Evolutionary conservation across 2,888 invertebrate species (phyloP), one percentile per base, ranked within the genome.

Genomic region (Andrena bicolor): DNA sequence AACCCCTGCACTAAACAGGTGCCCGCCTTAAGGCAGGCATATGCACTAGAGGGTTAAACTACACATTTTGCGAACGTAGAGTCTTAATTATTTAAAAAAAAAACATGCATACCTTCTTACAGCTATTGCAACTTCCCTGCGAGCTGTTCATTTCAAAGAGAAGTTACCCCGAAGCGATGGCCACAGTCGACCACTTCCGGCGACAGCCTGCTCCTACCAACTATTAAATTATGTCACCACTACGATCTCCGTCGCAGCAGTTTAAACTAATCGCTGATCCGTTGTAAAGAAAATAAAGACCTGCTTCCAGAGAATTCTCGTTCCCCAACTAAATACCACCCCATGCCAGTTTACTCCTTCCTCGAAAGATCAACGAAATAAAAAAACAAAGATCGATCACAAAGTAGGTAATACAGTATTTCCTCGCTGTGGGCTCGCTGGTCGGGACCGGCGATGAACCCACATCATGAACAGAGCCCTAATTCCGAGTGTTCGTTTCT

Each of bases 71-170:
- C 41, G 13, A 41, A 16, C 41, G 0, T 4, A 41, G 41, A 16
- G 16, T 41, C 41, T 1, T 16, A 41, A 16, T 28, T 20, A 26
- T n/a, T 53, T 16, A 1, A 41, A 60, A 23, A 1, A 41, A 60
- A 23, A 51, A 69, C 32, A 4, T 1, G 1, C 26, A 4, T 28
- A 0, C 13, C 23, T 64, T n/a, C 26, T 64, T 53, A 10, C 64
- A 84, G 83, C 2, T 75, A 10, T 26, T 80, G 3, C 76, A 74
- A 23, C 2, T 80, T 16, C 77, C 83, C n/a, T 84, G 83, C 3
- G 75, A 78, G 20, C 8, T 83, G 16, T 23, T 81, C 23, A n/a
- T 1, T 13, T 35, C 72, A 2, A 83, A 74, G 13, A 78, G 53
- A 56, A 68, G 10, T 53, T 28, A 41, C 5, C 13, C 60, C 2